Evolutionary conservation across 1,140 invertebrate species (phyloP), one percentile per base, ranked within the genome.

Genomic region (Manduca sexta): DNA sequence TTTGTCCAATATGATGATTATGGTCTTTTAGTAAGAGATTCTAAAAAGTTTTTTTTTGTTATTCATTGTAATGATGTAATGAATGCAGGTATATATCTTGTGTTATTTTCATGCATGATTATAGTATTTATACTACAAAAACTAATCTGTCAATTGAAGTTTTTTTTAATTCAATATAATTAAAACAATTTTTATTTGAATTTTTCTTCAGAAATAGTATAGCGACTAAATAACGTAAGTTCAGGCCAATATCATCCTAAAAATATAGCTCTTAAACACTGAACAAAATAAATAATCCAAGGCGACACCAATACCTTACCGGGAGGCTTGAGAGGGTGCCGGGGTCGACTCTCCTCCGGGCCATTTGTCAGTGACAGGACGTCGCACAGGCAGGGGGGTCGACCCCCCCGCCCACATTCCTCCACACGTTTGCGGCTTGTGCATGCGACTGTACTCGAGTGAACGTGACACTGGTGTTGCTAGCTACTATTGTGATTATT

Each of bases 311-410:
- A 30, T 43, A 71, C 73, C 30, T 45, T 34, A 70, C 69, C 48
- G 56, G 52, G 61, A 67, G 62, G 45, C 62, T 65, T 49, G 47
- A 69, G 74, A 72, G 76, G 76, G 79, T 77, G 75, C 64, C 57
- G 63, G 73, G 78, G 74, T 78, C 71, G 74, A 69, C 63, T 69
- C 72, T 75, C 69, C 76, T 74, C 64, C 76, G 67, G 68, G 71
- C 76, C 76, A 83, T 83, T 83, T 83, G 79, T 83, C 79, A 83
- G 79, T 83, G 79, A 81, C 79, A 80, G 76, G 69, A 74, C 78
- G 73, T 74, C 69, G 69, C 65, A 61, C 53, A 61, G 59, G 16
- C 31, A n/a, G 49, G 21, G 26, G 31, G 14, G 40, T 2, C 37
- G 12, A 40, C 18, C 33, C 41, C 38, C 44, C 29, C 52, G 35